These are phyloP conservation scores for Phyllostomus hastatus DNA, from an alignment of 2,113 vertebrate genomes.

Conservation along the genomic window DNA sequence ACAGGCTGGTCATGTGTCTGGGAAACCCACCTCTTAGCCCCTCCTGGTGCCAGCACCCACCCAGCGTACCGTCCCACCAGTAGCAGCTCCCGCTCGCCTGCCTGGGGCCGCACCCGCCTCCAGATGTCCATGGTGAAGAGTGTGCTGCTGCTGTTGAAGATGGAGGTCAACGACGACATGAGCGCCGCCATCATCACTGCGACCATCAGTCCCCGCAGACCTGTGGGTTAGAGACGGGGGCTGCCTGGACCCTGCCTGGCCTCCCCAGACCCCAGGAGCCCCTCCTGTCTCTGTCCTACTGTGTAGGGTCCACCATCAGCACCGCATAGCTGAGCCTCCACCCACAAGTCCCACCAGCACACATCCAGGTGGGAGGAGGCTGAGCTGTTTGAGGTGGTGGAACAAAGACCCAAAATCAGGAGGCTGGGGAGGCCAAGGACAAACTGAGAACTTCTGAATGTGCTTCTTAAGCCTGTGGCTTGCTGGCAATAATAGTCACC, in stretches of 20 bases:
- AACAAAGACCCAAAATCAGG: not conserved
- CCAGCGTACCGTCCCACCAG: constrained; percentile 86
- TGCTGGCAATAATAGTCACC: not conserved
- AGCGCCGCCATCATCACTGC: constrained; percentile 93
- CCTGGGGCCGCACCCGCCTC: constrained; percentile 85
- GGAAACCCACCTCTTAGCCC: not conserved
- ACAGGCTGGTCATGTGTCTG: accelerated
- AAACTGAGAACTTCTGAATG: not conserved
- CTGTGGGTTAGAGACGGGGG: constrained; percentile 69
- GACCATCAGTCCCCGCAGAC: constrained; percentile 91
- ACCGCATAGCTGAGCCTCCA: not conserved
- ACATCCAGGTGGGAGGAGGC: not conserved
- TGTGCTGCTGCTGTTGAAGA: constrained; percentile 93
- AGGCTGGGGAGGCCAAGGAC: not conserved
- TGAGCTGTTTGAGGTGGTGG: too few species aligned
- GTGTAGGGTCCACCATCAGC: accelerated
- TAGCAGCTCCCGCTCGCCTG: constrained; percentile 89
- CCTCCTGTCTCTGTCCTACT: not conserved
- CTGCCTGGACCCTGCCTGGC: not conserved
- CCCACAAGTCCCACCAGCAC: too few species aligned
- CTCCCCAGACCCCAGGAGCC: not conserved
- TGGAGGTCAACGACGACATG: constrained; percentile 92
- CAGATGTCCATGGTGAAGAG: constrained; percentile 96
- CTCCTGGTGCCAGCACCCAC: accelerated
- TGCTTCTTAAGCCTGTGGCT: not conserved